Evolutionary conservation across 2,888 invertebrate species (phyloP), one percentile per base, ranked within the genome.

Genomic region (Apamea sordens): DNA sequence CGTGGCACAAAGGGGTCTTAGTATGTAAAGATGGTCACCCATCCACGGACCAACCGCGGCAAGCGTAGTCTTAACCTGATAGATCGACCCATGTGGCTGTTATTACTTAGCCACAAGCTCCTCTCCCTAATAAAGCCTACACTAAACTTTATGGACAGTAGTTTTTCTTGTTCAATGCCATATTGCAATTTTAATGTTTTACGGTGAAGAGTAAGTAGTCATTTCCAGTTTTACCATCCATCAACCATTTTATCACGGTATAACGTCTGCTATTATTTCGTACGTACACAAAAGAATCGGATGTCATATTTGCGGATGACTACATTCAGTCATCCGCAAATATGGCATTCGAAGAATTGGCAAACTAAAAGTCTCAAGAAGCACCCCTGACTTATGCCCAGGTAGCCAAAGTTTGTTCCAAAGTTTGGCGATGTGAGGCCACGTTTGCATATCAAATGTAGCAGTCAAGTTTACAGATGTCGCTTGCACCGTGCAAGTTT

Each of bases 401-500:
- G 86, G 85, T 83, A 84, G 72, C 15, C 72, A 78, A 90, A 90
- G 85, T 91, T 89, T 89, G 86, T 80, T 77, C 59, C 64, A 76
- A 90, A 92, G 86, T 92, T 91, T 83, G 84, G 70, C 77, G 82
- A 79, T 86, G 79, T 82, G 85, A 87, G 90, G 88, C 85, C 86
- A 85, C 82, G 90, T 91, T 93, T 92, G 91, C 92, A 92, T 93
- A 91, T 91, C 89, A 91, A 89, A 91, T 88, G 76, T 82, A 79
- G 68, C 80, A 86, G 80, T 84, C 85, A 83, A 86, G 85, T 87
- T 86, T 85, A 84, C 85, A 84, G 85, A 88, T 87, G 88, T 86
- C 84, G 88, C 86, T 85, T 82, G 86, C 87, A 84, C 69, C 85
- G 85, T 72, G 79, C 80, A 89, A 90, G 82, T 90, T 91, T 80